A percentile compares a stretch with the other conserved stretches of the same genome.
Conservation (phyloP, 2,888 invertebrate genomes). For the Thysanoteuthis rhombus region DNA sequence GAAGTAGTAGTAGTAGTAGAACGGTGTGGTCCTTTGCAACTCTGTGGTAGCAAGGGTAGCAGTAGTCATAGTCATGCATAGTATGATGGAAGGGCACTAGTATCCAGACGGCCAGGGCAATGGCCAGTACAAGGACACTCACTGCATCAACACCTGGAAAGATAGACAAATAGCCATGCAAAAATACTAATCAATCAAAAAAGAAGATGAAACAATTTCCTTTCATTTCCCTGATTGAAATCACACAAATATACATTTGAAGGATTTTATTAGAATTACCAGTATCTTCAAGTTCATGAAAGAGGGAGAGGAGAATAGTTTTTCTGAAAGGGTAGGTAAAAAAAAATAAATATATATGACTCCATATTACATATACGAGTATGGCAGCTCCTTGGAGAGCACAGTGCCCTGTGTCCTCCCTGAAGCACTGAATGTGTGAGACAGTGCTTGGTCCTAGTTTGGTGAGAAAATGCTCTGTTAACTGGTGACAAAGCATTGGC, state of each 20-base stretch:
- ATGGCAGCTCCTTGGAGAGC: too few species aligned
- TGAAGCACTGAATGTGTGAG: too few species aligned
- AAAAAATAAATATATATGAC: too few species aligned
- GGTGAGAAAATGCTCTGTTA: too few species aligned
- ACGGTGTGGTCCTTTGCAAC: neutral
- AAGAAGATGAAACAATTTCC: neutral
- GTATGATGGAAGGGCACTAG: neutral
- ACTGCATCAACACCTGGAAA: slow-evolving; percentile 26
- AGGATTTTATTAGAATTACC: too few species aligned
- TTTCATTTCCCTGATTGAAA: neutral
- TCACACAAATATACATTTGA: neutral
- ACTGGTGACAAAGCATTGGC: too few species aligned
- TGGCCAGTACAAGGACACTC: neutral
- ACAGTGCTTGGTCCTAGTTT: too few species aligned
- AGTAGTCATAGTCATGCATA: neutral
- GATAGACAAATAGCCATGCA: slow-evolving; percentile 26
- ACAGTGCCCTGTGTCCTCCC: too few species aligned
- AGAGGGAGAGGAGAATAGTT: too few species aligned
- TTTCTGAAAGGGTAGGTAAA: too few species aligned
- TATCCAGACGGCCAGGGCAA: neutral
- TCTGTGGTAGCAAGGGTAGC: neutral
- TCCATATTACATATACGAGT: too few species aligned
- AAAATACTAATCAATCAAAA: neutral
- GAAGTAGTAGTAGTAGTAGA: neutral
- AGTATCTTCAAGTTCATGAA: too few species aligned